Conservation (phyloP, 2,888 invertebrate genomes). For the Trilocha varians region DNA sequence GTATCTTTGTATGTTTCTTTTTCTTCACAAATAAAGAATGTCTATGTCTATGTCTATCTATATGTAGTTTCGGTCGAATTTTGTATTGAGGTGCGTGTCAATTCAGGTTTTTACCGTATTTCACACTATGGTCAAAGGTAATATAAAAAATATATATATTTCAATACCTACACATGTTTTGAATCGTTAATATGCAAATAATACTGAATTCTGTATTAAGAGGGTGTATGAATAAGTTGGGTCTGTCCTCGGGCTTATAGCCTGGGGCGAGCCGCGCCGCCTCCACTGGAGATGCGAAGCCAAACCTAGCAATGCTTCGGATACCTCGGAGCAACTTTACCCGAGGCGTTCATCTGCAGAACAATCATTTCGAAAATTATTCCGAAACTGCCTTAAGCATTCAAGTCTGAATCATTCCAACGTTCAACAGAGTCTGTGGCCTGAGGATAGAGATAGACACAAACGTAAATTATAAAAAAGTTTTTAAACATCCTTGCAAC, state of each 20-base stretch:
- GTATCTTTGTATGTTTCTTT: no score
- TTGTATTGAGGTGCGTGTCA: no score
- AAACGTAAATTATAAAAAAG: neutral
- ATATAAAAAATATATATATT: neutral
- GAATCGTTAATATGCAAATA: neutral
- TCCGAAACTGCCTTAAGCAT: constrained; percentile 44
- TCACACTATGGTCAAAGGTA: no score
- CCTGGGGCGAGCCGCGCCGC: constrained; percentile 11
- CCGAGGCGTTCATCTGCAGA: constrained; percentile 53
- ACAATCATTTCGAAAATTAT: constrained; percentile 66
- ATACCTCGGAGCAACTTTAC: constrained; percentile 37
- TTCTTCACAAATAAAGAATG: no score
- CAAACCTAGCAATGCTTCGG: constrained; percentile 40
- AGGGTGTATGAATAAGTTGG: constrained; percentile 3
- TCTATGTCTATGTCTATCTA: no score
- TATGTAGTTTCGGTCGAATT: no score
- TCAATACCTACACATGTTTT: neutral
- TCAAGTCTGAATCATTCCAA: constrained; percentile 22
- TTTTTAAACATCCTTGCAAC: no score
- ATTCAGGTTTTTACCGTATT: no score
- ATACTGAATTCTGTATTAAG: neutral
- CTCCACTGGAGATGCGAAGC: constrained; percentile 32
- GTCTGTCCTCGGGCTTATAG: constrained; percentile 16
- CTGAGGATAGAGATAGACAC: constrained; percentile 4
- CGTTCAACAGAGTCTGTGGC: constrained; percentile 19